phyloP scores from a whole-genome alignment of 2,113 vertebrate genomes.

The Salminus brasiliensis region DNA sequence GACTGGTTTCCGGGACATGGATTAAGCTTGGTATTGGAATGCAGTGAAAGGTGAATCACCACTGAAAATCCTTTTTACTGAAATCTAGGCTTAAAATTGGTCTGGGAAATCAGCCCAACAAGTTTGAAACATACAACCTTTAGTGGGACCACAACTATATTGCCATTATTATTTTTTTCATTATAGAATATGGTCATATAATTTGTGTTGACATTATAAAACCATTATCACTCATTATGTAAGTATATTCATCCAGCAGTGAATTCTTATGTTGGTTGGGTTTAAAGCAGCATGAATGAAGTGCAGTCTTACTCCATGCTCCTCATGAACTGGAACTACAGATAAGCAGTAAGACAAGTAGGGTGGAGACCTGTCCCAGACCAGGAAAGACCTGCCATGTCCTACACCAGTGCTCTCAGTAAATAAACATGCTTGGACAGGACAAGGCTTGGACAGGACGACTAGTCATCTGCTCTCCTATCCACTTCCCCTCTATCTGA shows the following conservation, averaged over 20 bases:
- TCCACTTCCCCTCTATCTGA: constrained; percentile 17
- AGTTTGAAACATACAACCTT: neutral
- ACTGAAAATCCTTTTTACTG: neutral
- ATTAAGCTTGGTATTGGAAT: neutral
- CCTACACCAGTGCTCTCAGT: neutral
- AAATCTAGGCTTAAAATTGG: neutral
- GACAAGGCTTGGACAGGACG: constrained; percentile 1
- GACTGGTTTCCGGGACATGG: neutral
- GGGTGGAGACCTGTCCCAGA: neutral
- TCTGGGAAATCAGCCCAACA: neutral
- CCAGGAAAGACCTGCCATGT: neutral
- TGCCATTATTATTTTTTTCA: too few relatives aligned
- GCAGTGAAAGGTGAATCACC: neutral
- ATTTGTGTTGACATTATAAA: too few relatives aligned
- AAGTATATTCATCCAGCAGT: too few relatives aligned
- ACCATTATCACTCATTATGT: too few relatives aligned
- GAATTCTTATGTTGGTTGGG: too few relatives aligned
- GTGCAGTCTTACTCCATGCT: too few relatives aligned
- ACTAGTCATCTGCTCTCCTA: constrained; percentile 31
- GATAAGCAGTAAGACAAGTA: neutral
- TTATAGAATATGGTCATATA: too few relatives aligned
- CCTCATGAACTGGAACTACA: neutral
- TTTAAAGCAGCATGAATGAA: too few relatives aligned
- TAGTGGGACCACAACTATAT: too few relatives aligned
- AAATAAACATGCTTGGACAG: neutral